These are phyloP conservation scores for Endotricha flammealis DNA, from an alignment of 2,888 invertebrate species.

Conservation along the genomic window DNA sequence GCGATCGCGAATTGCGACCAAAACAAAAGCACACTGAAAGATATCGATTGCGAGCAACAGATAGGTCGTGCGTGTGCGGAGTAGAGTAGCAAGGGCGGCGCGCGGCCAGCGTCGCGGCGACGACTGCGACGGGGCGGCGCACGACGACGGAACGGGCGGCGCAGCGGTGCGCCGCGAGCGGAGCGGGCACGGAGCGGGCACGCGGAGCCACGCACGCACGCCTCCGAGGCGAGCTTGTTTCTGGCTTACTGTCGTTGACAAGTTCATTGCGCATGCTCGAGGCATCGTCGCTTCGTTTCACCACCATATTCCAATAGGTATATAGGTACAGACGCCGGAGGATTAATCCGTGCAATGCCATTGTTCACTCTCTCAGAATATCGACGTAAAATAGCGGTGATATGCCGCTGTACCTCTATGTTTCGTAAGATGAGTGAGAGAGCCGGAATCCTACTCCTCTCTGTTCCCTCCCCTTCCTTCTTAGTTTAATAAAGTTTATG, in stretches of 20 bases:
- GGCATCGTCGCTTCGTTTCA: not conserved
- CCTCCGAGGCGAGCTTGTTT: not conserved
- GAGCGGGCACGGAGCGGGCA: conserved; percentile 6
- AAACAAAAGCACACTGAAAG: conserved; percentile 49
- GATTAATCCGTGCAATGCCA: too few relatives aligned
- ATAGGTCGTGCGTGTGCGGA: too few relatives aligned
- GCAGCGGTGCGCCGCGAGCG: not conserved
- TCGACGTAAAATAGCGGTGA: too few relatives aligned
- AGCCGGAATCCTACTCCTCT: too few relatives aligned
- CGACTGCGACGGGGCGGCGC: conserved; percentile 8
- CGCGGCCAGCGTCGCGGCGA: conserved; percentile 8
- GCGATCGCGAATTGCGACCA: conserved; percentile 32
- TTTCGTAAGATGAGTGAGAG: too few relatives aligned
- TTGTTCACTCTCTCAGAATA: too few relatives aligned
- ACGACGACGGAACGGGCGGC: conserved; percentile 2
- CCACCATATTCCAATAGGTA: too few relatives aligned
- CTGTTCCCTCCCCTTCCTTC: too few relatives aligned
- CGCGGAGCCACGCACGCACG: conserved; percentile 9
- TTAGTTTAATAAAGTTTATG: too few relatives aligned
- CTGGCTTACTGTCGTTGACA: conserved; percentile 7
- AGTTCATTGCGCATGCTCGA: conserved; percentile 31
- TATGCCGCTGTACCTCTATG: too few relatives aligned
- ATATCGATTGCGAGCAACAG: conserved; percentile 56
- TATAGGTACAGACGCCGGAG: too few relatives aligned
- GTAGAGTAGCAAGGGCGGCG: too few relatives aligned